Percentiles rank a stretch among this genome's conserved stretches.
These are phyloP conservation scores for Exephanes ischioxanthus DNA, from an alignment of 2,888 invertebrate species.

Conservation along the genomic window DNA sequence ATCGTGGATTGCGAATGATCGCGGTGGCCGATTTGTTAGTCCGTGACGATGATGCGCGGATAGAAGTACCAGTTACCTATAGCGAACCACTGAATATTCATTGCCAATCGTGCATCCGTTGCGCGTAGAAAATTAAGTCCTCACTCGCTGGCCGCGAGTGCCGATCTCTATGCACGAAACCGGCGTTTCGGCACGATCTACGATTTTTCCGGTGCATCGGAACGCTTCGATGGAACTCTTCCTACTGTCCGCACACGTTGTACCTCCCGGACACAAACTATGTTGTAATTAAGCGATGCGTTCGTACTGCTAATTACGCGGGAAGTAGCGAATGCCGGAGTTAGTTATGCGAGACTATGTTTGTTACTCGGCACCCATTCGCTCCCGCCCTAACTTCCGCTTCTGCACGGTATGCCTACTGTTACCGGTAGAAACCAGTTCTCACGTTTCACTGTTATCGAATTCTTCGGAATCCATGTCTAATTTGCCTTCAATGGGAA, in stretches of 20 bases:
- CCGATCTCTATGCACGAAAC: background rate
- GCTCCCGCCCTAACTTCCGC: slow-evolving; percentile 33
- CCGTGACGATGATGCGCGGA: slow-evolving; percentile 47
- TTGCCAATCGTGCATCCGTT: slow-evolving; percentile 50
- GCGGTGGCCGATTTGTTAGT: slow-evolving; percentile 49
- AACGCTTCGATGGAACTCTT: slow-evolving; percentile 27
- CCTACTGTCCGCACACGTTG: background rate
- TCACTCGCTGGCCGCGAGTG: slow-evolving; percentile 18
- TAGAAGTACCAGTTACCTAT: slow-evolving; percentile 40
- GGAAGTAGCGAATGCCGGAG: slow-evolving; percentile 64
- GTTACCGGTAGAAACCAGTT: slow-evolving; percentile 4
- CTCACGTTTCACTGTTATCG: slow-evolving; percentile 28
- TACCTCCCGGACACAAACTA: slow-evolving; percentile 25
- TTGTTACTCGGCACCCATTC: slow-evolving; percentile 48
- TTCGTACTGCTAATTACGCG: slow-evolving; percentile 69
- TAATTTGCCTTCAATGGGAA: slow-evolving; percentile 2
- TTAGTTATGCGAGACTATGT: slow-evolving; percentile 61
- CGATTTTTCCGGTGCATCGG: slow-evolving; percentile 48
- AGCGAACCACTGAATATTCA: slow-evolving; percentile 53
- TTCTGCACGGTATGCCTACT: slow-evolving; percentile 14
- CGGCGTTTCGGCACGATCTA: slow-evolving; percentile 38
- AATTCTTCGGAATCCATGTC: slow-evolving; percentile 11
- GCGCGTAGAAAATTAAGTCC: slow-evolving; percentile 48
- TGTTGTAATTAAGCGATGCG: slow-evolving; percentile 65
- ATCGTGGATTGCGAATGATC: slow-evolving; percentile 42